A percentile compares a stretch with the other conserved stretches of the same genome.
phyloP scores from a whole-genome alignment of 2,888 invertebrate species.

The Scaeva pyrastri region DNA sequence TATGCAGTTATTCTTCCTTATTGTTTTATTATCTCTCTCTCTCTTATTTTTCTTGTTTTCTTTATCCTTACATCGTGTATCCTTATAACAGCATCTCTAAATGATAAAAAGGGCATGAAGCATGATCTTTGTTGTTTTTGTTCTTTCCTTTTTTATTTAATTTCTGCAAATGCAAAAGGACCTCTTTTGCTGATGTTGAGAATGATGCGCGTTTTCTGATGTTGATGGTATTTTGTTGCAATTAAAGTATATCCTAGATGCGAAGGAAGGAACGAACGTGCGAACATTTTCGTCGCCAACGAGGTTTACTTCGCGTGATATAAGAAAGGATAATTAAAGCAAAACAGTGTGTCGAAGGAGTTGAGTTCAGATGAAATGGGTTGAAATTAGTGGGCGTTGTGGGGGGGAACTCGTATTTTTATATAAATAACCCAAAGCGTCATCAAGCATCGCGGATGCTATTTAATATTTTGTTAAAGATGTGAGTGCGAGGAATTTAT shows the following conservation, averaged over 20 bases:
- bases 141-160: conserved; percentile 14
- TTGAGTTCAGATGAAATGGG: not conserved
- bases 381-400: not conserved
- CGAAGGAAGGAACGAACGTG: conserved; percentile 67
- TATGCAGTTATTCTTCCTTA: conserved; percentile 60
- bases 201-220: conserved; percentile 37
- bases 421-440: too few species aligned
- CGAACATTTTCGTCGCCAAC: conserved; percentile 58
- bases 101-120: conserved; percentile 69
- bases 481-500: too few species aligned
- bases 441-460: too few species aligned
- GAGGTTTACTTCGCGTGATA: conserved; percentile 27
- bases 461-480: too few species aligned
- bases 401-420: too few species aligned
- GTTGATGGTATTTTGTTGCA: conserved; percentile 62
- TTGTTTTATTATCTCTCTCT: conserved; percentile 7
- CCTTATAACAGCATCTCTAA: conserved; percentile 45
- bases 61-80: conserved; percentile 42
- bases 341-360: not conserved
- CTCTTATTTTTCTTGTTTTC: conserved; percentile 13
- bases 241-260: conserved; percentile 68
- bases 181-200: conserved; percentile 17
- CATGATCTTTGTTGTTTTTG: conserved; percentile 10
- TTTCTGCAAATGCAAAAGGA: conserved; percentile 3
- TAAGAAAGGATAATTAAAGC: conserved; percentile 29